phyloP scores from a whole-genome alignment of 2,797 vertebrate genomes.

The Cyclura pinguis region DNA sequence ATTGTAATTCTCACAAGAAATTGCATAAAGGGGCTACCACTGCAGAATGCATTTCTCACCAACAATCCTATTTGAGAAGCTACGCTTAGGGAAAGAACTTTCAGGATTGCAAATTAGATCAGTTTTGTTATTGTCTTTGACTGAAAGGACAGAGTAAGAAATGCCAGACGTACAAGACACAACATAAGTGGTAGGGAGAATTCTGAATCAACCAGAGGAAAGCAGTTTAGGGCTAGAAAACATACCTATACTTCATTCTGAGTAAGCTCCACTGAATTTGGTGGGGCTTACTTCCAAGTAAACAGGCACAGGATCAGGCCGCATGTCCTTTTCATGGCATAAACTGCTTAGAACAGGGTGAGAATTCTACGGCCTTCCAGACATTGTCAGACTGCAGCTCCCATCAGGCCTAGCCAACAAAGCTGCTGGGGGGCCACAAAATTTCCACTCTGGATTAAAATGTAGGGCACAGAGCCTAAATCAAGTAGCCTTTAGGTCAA shows the following conservation, averaged over 20 bases:
- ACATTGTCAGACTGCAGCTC: not conserved
- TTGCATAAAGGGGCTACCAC: not conserved
- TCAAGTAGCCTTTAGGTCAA: too few relatives aligned
- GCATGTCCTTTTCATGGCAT: not conserved
- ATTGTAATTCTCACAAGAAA: not conserved
- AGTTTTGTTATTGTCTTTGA: not conserved
- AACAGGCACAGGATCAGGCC: not conserved
- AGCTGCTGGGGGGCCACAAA: too few relatives aligned
- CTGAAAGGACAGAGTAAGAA: not conserved
- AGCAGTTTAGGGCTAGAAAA: not conserved
- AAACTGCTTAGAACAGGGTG: too few relatives aligned
- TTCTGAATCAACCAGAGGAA: too few relatives aligned
- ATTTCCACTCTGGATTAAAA: too few relatives aligned
- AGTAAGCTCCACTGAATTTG: not conserved
- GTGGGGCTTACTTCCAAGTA: not conserved
- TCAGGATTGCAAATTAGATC: not conserved
- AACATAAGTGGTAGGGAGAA: not conserved
- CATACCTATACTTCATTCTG: too few relatives aligned
- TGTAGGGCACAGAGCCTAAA: not conserved
- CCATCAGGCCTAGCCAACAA: not conserved
- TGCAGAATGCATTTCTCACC: not conserved
- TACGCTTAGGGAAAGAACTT: not conserved
- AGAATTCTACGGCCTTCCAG: too few relatives aligned
- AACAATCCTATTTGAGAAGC: not conserved
- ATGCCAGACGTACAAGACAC: not conserved